Evolutionary conservation across 1,140 invertebrate species (phyloP).

Genomic region (Hypothenemus hampei): DNA sequence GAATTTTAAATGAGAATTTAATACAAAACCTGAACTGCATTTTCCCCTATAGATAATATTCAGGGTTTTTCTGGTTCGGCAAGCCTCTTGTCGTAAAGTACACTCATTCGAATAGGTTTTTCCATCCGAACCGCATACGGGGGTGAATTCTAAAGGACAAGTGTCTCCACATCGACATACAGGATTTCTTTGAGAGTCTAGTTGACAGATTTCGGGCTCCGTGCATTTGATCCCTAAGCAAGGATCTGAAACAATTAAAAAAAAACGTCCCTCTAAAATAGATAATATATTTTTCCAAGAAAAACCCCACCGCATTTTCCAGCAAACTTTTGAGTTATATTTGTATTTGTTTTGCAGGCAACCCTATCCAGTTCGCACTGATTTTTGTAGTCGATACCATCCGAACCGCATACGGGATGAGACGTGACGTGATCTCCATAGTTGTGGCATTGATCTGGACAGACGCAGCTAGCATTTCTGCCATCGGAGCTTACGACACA

Average conservation of each 20-base stretch:
- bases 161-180: constrained; percentile 74
- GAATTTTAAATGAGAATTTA: constrained; percentile 1
- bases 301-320: constrained; percentile 70
- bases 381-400: constrained; percentile 69
- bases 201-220: constrained; percentile 75
- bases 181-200: constrained; percentile 72
- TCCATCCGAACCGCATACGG: constrained; percentile 80
- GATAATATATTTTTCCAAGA: not conserved
- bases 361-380: constrained; percentile 74
- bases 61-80: constrained; percentile 63
- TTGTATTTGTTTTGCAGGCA: constrained; percentile 67
- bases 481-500: constrained; percentile 75
- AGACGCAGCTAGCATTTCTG: constrained; percentile 65
- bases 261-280: not conserved
- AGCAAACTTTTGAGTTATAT: constrained; percentile 79
- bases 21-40: constrained; percentile 64
- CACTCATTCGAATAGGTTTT: constrained; percentile 87
- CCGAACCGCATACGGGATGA: constrained; percentile 67
- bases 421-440: constrained; percentile 76
- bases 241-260: constrained; percentile 62
- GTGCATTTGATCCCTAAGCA: constrained; percentile 71
- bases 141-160: constrained; percentile 72
- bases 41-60: constrained; percentile 74
- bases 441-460: constrained; percentile 68
- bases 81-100: constrained; percentile 68